phyloP scores from a whole-genome alignment of 30 jellyfish, hydroid and myxozoan genomes.

The Mastigias papua region DNA sequence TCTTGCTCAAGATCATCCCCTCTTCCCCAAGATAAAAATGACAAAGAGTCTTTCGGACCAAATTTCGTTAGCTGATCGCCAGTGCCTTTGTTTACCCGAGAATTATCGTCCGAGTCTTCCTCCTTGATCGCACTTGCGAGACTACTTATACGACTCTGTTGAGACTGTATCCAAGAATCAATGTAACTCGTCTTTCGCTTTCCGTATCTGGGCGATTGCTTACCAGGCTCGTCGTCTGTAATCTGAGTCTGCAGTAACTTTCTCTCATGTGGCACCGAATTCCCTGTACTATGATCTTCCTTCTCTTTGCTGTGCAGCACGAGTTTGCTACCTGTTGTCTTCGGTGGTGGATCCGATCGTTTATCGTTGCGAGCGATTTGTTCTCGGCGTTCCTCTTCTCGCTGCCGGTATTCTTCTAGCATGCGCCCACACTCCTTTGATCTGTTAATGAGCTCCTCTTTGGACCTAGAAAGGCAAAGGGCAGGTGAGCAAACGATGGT shows the following conservation, averaged over 20 bases:
- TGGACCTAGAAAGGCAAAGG: conserved; percentile 26
- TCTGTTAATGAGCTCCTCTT: conserved; percentile 69
- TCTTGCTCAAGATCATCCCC: conserved; percentile 35
- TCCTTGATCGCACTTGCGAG: conserved; percentile 86
- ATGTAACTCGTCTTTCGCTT: conserved; percentile 72
- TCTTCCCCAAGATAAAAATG: conserved; percentile 47
- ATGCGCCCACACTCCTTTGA: conserved; percentile 67
- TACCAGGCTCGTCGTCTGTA: background rate
- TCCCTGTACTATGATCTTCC: background rate
- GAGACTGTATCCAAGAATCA: conserved; percentile 86
- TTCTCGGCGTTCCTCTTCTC: conserved; percentile 42
- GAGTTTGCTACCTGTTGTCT: background rate
- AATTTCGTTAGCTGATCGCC: conserved; percentile 34
- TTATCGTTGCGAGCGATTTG: conserved; percentile 14
- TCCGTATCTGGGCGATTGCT: conserved; percentile 49
- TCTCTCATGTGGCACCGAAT: background rate
- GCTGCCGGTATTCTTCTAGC: conserved; percentile 56
- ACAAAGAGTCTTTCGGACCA: conserved; percentile 35
- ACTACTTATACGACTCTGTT: conserved; percentile 76
- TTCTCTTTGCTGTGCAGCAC: conserved; percentile 1
- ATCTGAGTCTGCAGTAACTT: background rate
- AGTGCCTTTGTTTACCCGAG: background rate
- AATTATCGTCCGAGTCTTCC: conserved; percentile 75
- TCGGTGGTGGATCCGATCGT: conserved; percentile 22
- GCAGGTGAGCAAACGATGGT: background rate